Conservation (phyloP, 2,888 invertebrate genomes). For the Drosophila nigritarsus region DNA sequence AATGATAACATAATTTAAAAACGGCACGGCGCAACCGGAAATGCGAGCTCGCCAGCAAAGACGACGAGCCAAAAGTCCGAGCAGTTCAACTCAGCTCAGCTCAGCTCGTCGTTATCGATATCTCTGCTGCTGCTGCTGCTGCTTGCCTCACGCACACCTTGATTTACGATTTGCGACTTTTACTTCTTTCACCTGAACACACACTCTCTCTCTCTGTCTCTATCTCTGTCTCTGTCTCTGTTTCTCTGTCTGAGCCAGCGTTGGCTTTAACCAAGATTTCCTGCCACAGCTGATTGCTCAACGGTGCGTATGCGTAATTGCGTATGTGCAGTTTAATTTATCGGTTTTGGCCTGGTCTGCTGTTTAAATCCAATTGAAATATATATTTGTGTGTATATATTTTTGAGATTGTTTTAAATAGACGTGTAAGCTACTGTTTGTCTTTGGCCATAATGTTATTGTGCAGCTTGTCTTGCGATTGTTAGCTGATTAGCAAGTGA, state of each 20-base stretch:
- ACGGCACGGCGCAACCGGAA: slow-evolving; percentile 53
- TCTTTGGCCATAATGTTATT: not conserved
- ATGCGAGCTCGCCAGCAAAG: slow-evolving; percentile 38
- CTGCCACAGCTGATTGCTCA: slow-evolving; percentile 18
- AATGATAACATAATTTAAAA: slow-evolving; percentile 81
- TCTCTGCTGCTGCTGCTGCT: not conserved
- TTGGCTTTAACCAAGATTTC: slow-evolving; percentile 25
- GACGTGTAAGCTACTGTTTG: not conserved
- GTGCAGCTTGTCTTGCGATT: not conserved
- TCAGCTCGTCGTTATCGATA: slow-evolving; percentile 7
- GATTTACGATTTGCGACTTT: slow-evolving; percentile 57
- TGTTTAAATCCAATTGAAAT: slow-evolving; percentile 9
- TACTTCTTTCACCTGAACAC: slow-evolving; percentile 8
- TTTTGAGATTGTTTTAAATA: not conserved
- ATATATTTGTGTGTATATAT: not conserved
- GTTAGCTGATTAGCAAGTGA: not conserved
- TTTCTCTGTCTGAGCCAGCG: not conserved
- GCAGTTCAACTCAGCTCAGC: not conserved
- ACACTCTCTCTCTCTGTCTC: not conserved
- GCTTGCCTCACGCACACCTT: slow-evolving; percentile 34
- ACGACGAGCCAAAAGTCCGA: not conserved
- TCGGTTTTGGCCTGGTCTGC: not conserved
- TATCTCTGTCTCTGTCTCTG: not conserved
- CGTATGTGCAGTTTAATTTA: slow-evolving; percentile 6
- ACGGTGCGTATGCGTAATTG: slow-evolving; percentile 54